Evolutionary conservation across 2,888 invertebrate species (phyloP).

Genomic region (Campoplex capitator): DNA sequence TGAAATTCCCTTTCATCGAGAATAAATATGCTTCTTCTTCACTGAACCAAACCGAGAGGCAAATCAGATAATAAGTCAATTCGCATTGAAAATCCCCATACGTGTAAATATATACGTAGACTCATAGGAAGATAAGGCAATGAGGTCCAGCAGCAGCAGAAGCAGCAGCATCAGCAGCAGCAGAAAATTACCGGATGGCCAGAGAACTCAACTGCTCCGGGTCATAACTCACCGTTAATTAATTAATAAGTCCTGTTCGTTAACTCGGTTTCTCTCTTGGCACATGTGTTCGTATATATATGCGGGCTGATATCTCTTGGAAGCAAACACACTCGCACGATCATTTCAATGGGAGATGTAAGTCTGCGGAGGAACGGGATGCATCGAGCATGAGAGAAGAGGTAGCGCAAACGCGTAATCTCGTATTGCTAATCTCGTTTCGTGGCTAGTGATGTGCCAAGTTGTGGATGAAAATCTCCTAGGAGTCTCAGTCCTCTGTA

Average conservation of each 20-base stretch:
- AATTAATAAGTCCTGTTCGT: constrained; percentile 76
- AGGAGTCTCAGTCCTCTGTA: constrained; percentile 22
- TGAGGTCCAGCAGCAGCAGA: constrained; percentile 32
- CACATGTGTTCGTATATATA: not conserved
- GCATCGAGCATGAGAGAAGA: constrained; percentile 15
- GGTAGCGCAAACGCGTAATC: constrained; percentile 46
- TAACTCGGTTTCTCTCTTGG: constrained; percentile 59
- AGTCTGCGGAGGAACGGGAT: constrained; percentile 31
- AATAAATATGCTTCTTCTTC: not conserved
- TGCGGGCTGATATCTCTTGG: constrained; percentile 14
- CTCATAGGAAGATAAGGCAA: constrained; percentile 39
- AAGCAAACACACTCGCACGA: constrained; percentile 26
- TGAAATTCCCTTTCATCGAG: not conserved
- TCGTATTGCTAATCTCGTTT: constrained; percentile 68
- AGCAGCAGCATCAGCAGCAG: constrained; percentile 47
- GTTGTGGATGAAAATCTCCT: constrained; percentile 57
- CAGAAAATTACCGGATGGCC: constrained; percentile 72
- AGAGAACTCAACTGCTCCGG: constrained; percentile 67
- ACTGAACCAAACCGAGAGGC: not conserved
- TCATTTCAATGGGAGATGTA: constrained; percentile 28
- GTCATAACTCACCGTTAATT: constrained; percentile 78
- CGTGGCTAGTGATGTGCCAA: constrained; percentile 52
- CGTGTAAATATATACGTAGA: not conserved
- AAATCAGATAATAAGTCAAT: not conserved
- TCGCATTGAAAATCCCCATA: not conserved